phyloP scores from a whole-genome alignment of 2,888 invertebrate species.

The Leucophenga maculata region DNA sequence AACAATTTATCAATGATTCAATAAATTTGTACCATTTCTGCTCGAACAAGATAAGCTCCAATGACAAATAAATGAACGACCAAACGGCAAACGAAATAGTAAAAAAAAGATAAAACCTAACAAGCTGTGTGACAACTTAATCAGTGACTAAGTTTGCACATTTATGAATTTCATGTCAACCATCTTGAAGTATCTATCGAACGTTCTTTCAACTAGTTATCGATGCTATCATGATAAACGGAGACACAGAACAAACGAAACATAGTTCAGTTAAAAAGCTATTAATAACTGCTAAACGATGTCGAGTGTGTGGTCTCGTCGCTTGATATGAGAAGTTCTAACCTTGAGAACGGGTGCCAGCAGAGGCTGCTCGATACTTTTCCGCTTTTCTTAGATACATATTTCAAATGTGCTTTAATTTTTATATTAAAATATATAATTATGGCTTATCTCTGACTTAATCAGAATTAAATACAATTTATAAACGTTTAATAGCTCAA shows the following conservation, averaged over 20 bases:
- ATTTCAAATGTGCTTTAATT: too few relatives aligned
- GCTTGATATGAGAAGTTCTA: background rate
- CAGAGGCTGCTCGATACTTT: too few relatives aligned
- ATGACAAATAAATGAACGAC: background rate
- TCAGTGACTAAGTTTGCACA: background rate
- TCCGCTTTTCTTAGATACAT: too few relatives aligned
- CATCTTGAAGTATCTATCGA: too few relatives aligned
- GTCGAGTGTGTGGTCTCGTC: slow-evolving; percentile 13
- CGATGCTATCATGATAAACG: background rate
- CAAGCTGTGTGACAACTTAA: slow-evolving; percentile 7
- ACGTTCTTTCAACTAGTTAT: too few relatives aligned
- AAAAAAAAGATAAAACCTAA: background rate
- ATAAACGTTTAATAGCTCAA: too few relatives aligned
- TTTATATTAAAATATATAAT: too few relatives aligned
- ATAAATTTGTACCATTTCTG: background rate
- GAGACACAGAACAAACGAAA: slow-evolving; percentile 4
- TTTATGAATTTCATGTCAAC: background rate
- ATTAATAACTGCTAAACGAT: background rate
- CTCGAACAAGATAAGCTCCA: slow-evolving; percentile 1
- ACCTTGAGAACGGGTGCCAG: background rate
- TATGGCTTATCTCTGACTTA: too few relatives aligned
- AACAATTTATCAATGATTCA: background rate
- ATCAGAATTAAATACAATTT: too few relatives aligned
- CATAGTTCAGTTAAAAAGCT: background rate
- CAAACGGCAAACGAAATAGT: background rate